Conservation (phyloP, 2,113 vertebrate genomes). For the Aegithalos caudatus region DNA sequence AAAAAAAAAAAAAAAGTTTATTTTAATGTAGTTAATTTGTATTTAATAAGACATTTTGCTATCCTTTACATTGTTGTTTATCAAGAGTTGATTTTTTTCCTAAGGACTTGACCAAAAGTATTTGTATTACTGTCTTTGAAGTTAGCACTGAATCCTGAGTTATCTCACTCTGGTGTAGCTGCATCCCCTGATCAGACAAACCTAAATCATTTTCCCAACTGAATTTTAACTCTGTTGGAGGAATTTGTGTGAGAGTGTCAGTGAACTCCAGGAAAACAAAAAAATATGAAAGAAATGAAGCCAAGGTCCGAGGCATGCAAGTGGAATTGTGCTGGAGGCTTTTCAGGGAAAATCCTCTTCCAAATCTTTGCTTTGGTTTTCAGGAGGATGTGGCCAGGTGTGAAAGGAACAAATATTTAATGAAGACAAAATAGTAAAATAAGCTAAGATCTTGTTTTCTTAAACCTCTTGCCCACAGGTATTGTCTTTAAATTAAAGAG, state of each 20-base stretch:
- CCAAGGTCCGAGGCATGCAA: fast-evolving
- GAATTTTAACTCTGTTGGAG: neutral
- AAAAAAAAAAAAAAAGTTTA: neutral
- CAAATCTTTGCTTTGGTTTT: neutral
- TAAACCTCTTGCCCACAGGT: neutral
- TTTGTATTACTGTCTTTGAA: neutral
- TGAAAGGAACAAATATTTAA: neutral
- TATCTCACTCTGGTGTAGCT: neutral
- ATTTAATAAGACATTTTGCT: neutral
- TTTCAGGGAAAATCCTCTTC: neutral
- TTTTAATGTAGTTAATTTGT: neutral
- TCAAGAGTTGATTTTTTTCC: neutral
- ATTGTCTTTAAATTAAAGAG: neutral
- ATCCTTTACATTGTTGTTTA: neutral
- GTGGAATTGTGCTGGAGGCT: neutral
- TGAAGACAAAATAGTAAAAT: neutral
- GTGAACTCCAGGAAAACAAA: neutral
- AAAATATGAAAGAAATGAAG: neutral
- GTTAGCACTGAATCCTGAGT: neutral
- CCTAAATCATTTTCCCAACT: too few species aligned
- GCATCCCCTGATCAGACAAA: neutral
- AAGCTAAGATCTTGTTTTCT: neutral
- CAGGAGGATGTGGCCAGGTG: neutral
- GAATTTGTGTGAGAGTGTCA: neutral
- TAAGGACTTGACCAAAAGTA: neutral